Evolutionary conservation across 1,140 invertebrate species (phyloP), one percentile per base, ranked within the genome.

Genomic region (Ditylenchus dipsaci): DNA sequence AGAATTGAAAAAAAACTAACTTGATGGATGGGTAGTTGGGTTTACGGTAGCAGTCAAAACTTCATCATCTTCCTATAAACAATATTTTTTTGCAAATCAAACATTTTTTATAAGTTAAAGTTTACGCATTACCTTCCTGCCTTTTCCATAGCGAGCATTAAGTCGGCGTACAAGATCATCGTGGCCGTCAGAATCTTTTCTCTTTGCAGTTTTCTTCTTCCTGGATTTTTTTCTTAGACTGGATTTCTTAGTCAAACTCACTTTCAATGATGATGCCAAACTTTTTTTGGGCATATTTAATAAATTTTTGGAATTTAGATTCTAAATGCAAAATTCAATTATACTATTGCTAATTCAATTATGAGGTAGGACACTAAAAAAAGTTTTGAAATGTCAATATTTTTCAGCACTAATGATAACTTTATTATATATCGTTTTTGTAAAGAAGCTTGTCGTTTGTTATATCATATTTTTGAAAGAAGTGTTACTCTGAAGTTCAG

Each of bases 111-210:
- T 5, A 49, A 49, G 3, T 62, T 56, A 19, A 26, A 62, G 8
- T 62, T 49, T n/a, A 19, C 38, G 7, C 30, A 61, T 19, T 61
- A 23, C 63, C 9, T 64, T 64, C 61, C 61, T 61, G 63, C 27
- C 63, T 64, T 64, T 64, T 53, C 56, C 19, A 61, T 38, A 64
- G 8, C 63, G 38, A 21, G 49, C 49, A 53, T 53, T 53, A 15
- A 53, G 49, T 53, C 15, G 49, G n/a, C n/a, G n/a, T 7, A 53
- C 23, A 21, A 53, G 3, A 19, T 53, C 23, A 53, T 19, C 49
- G 15, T 53, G n/a, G n/a, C 49, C 49, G 15, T 53, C 49, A 26
- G n/a, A 19, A 21, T 26, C n/a, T 26, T 53, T 53, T 21, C 49
- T 53, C 49, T 53, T 53, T 53, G 49, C 49, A 21, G n/a, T 53